Evolutionary conservation across 2,888 invertebrate species (phyloP), one percentile per base, ranked within the genome.

Genomic region (Ochlodes sylvanus): DNA sequence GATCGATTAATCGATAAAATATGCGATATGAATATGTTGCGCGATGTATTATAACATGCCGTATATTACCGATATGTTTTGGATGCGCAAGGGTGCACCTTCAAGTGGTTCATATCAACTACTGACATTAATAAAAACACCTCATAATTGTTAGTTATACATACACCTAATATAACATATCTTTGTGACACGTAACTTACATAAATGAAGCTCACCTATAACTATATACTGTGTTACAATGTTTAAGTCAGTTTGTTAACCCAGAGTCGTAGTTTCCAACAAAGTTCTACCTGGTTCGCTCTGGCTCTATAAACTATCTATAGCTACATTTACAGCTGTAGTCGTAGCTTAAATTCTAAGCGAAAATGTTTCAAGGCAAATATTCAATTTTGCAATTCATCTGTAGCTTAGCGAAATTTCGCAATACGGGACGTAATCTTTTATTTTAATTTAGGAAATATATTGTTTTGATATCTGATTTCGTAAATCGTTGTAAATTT

Each of bases 191-290:
- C 2, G 17, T 17, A 47, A 47, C 44, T 2, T n/a, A n/a, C n/a
- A n/a, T 17, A 47, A 47, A 15, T 17, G 12, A 2, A 17, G 15
- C 38, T 1, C 41, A 41, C 17, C 47, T 54, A 66, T 4, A 47
- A 21, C 58, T 58, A 15, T 66, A 77, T 15, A 15, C 44, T 7
- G 38, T 79, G 75, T 74, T 77, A 80, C 76, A 77, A 63, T 75
- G 75, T 75, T 76, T 75, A 73, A 72, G 75, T 75, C 75, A 76
- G 73, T 78, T 76, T 17, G 55, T 80, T 80, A 82, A 81, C 75
- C 77, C 78, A 78, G 75, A 79, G 69, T 79, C 71, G 76, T 74
- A 80, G 83, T 78, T 83, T 69, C 62, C 75, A 83, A 81, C 80
- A 82, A 86, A 85, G 80, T 86, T 84, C 79, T 74, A 74, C 76